Evolutionary conservation across 2,113 vertebrate species (phyloP).

Genomic region (Hassar affinis): DNA sequence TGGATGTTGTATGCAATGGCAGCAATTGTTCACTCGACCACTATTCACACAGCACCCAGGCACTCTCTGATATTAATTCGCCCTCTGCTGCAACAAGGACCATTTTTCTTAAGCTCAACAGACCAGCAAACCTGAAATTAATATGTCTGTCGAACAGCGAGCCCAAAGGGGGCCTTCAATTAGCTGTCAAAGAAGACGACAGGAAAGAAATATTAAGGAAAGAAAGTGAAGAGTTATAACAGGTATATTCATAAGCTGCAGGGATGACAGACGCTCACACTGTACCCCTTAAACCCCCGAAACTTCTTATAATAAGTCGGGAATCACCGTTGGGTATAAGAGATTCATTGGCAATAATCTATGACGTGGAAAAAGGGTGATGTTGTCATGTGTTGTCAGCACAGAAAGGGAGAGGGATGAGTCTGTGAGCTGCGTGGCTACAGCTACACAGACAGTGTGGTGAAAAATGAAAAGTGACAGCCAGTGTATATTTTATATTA

Average conservation of each 20-base stretch:
- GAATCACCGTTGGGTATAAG: conserved; percentile 63
- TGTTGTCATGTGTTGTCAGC: conserved; percentile 50
- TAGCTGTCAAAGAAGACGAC: conserved; percentile 63
- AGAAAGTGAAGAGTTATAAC: conserved; percentile 52
- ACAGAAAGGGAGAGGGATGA: conserved; percentile 47
- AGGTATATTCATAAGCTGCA: conserved; percentile 62
- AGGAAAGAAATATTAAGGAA: conserved; percentile 57
- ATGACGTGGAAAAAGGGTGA: conserved; percentile 40
- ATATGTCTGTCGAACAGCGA: conserved; percentile 79
- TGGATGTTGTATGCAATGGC: background rate
- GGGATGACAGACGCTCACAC: conserved; percentile 68
- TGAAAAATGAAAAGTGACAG: conserved; percentile 71
- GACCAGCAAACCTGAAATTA: conserved; percentile 77
- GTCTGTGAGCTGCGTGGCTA: conserved; percentile 33
- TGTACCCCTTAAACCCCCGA: conserved; percentile 59
- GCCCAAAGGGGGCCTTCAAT: conserved; percentile 70
- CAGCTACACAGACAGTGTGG: conserved; percentile 22
- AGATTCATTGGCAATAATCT: conserved; percentile 59
- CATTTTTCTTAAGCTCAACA: conserved; percentile 53
- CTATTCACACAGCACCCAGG: conserved; percentile 14
- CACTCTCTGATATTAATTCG: conserved; percentile 37
- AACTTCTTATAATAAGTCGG: conserved; percentile 63
- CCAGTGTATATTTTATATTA: conserved; percentile 70
- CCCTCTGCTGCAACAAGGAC: conserved; percentile 38
- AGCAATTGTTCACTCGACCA: conserved; percentile 18